A percentile compares a stretch with the other conserved stretches of the same genome.
Conservation (phyloP, 2,888 invertebrate genomes). For the Papilio gigon region DNA sequence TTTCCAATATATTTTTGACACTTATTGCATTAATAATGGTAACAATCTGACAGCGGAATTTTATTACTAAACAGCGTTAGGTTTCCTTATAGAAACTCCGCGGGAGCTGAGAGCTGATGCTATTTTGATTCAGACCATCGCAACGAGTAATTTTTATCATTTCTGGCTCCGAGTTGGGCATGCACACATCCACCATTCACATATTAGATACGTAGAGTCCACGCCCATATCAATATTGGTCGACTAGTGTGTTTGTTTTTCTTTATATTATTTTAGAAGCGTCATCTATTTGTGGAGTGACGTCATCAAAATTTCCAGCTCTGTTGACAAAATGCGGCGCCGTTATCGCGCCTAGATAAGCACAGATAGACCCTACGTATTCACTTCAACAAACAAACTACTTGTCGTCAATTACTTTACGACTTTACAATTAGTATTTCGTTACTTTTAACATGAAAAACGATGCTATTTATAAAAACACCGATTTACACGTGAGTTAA, state of each 20-base stretch:
- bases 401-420: constrained; percentile 27
- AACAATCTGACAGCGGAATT: constrained; percentile 1
- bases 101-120: constrained; percentile 59
- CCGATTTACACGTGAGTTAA: too few species aligned
- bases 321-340: constrained; percentile 40
- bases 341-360: constrained; percentile 42
- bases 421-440: too few species aligned
- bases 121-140: constrained; percentile 75
- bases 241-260: constrained; percentile 40
- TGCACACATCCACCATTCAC: constrained; percentile 57
- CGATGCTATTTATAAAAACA: too few species aligned
- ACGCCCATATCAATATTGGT: constrained; percentile 39
- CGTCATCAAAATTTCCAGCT: constrained; percentile 38
- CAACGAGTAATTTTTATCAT: constrained; percentile 63
- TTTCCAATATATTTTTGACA: not conserved
- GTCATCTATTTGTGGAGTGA: constrained; percentile 26
- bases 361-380: constrained; percentile 39
- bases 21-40: not conserved
- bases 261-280: constrained; percentile 42
- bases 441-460: too few species aligned
- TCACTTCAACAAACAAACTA: constrained; percentile 41
- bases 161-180: constrained; percentile 49
- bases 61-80: constrained; percentile 21
- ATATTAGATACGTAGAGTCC: constrained; percentile 43
- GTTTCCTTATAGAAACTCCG: constrained; percentile 52